phyloP scores from a whole-genome alignment of 2,113 vertebrate species.

The Struthidea cinerea region DNA sequence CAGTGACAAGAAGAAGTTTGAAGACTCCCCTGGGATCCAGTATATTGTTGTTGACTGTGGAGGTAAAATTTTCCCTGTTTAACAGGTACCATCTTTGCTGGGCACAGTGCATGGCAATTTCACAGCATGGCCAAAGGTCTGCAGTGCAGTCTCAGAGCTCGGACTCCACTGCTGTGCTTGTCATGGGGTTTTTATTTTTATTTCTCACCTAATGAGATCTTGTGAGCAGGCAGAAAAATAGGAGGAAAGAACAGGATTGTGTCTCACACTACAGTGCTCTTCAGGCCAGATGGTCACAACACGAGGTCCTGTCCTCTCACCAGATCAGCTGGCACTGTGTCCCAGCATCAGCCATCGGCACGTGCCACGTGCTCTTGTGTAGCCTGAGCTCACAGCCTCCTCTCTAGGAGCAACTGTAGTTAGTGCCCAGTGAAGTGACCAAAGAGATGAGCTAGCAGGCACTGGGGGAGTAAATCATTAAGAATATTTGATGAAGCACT shows the following conservation, averaged over 20 bases:
- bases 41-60: conserved; percentile 62
- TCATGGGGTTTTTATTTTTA: not conserved
- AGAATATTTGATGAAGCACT: not conserved
- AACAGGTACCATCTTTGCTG: not conserved
- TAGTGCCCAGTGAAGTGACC: not conserved
- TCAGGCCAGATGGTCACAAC: not conserved
- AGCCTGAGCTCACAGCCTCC: not conserved
- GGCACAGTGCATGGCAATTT: accelerated
- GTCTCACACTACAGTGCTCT: not conserved
- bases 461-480: not conserved
- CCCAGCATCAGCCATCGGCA: accelerated
- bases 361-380: accelerated
- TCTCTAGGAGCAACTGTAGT: not conserved
- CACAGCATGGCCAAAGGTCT: not conserved
- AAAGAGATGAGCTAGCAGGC: not conserved
- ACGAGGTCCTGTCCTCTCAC: not conserved
- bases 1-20: not conserved
- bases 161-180: not conserved
- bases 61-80: conserved; percentile 26
- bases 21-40: conserved; percentile 39
- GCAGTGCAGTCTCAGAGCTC: not conserved
- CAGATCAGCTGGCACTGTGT: not conserved
- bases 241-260: not conserved
- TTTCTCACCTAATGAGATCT: not conserved
- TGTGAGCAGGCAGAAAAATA: not conserved